A percentile compares a stretch with the other conserved stretches of the same genome.
phyloP scores from a whole-genome alignment of 2,113 vertebrate genomes.

The Pholis gunnellus region DNA sequence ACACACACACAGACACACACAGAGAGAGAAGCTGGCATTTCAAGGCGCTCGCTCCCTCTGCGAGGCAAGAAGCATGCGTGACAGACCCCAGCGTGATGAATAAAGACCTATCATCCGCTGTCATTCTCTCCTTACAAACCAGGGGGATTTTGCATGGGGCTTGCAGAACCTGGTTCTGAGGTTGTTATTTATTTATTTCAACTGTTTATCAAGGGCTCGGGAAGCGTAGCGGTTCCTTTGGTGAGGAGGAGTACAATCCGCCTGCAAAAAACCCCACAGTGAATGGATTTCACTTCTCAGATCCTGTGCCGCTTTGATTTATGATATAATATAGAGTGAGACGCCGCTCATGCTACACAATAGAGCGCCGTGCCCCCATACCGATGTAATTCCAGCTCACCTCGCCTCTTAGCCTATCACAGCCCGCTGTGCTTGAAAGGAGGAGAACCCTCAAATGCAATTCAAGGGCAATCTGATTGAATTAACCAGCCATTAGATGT shows the following conservation, averaged over 20 bases:
- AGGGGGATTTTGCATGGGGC: slow-evolving; percentile 62
- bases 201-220: slow-evolving; percentile 63
- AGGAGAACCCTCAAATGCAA: slow-evolving; percentile 51
- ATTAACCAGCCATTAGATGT: slow-evolving; percentile 76
- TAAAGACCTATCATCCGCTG: slow-evolving; percentile 72
- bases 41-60: slow-evolving; percentile 58
- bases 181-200: slow-evolving; percentile 75
- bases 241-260: slow-evolving; percentile 63
- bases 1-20: slow-evolving; percentile 23
- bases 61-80: slow-evolving; percentile 57
- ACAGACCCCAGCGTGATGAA: slow-evolving; percentile 69
- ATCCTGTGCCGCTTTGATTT: slow-evolving; percentile 70
- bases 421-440: slow-evolving; percentile 46
- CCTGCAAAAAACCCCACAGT: slow-evolving; percentile 64
- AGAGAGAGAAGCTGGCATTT: slow-evolving; percentile 53
- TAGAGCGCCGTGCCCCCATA: slow-evolving; percentile 31
- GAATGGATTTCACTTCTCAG: slow-evolving; percentile 70
- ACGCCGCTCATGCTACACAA: slow-evolving; percentile 53
- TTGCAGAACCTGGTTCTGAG: slow-evolving; percentile 59
- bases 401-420: slow-evolving; percentile 47
- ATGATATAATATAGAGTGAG: slow-evolving; percentile 64
- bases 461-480: slow-evolving; percentile 72
- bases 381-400: slow-evolving; percentile 62
- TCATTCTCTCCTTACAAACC: slow-evolving; percentile 65
- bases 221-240: slow-evolving; percentile 61